Base-by-base conservation (phyloP, 2,797 vertebrate species). In the Gallirallus australis region DNA sequence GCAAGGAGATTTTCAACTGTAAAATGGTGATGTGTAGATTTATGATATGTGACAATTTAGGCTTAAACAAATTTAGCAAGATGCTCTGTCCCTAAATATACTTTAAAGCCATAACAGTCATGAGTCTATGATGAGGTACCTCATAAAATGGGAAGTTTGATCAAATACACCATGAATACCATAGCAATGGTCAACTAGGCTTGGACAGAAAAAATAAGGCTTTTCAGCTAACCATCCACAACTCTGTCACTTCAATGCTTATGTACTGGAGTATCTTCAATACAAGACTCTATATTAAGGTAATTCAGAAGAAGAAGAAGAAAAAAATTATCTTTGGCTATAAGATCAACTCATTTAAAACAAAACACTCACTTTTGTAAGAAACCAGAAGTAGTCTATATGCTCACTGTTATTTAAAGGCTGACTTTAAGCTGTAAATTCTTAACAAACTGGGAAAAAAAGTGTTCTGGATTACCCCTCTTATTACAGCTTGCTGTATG, bases 11-110 rank as follows among this genome's bases (percentile, higher is more conserved):
- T 85, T 92, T 81, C 75, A 79, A 9, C 56, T 52, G 53, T 40
- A 86, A 94, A 92, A 71, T 78, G 50, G 75, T 85, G 92, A 97
- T 88, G 88, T 82, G 64, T 85, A 94, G 96, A 94, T 94, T 93
- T 96, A 97, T 93, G 84, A 86, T 93, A 92, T 91, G 90, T 96
- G 93, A 96, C 94, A 89, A 96, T 95, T 95, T 91, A 95, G 33
- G 27, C 50, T 87, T 92, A 69, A 31, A 87, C 91, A 93, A 87
- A 93, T 91, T 89, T 89, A 92, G 87, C 82, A 91, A 91, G 82
- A 90, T 24, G 27, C 93, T 96, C 80, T 90, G 87, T 95, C 89
- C 76, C 76, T 96, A 96, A 96, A 95, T 93, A 70, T 64, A 87
- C 85, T 93, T 96, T 88, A 83, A 85, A 89, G 80, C n/a, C 35